Conservation (phyloP, 2,797 vertebrate genomes). For the Spinus olivaceus region DNA sequence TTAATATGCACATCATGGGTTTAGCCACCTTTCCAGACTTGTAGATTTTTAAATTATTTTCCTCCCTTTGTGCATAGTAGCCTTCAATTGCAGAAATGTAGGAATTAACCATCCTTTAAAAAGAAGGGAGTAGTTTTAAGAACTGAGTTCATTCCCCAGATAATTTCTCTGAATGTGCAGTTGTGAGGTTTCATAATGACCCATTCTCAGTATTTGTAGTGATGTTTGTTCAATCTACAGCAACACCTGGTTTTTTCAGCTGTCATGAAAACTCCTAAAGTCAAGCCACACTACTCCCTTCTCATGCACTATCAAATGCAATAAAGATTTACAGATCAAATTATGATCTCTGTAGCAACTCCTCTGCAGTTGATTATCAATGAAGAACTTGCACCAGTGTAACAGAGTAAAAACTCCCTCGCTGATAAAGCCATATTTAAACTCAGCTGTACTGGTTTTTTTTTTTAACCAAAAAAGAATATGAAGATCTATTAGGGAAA, state of each 20-base stretch:
- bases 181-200: neutral
- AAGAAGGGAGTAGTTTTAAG: neutral
- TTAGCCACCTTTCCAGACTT: neutral
- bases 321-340: neutral
- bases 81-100: neutral
- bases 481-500: neutral
- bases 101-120: neutral
- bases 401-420: neutral
- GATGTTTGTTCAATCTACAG: neutral
- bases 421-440: neutral
- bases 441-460: neutral
- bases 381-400: neutral
- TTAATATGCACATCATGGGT: neutral
- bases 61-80: neutral
- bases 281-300: neutral
- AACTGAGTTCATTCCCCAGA: neutral
- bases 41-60: neutral
- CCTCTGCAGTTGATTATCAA: neutral
- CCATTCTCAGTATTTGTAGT: neutral
- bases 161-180: neutral
- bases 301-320: neutral
- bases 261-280: neutral
- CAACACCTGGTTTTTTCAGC: neutral
- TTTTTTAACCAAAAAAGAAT: neutral
- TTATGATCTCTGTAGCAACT: neutral